These are phyloP conservation scores for Apodemus speciosus DNA, from an alignment of 2,113 vertebrate species.

Conservation along the genomic window DNA sequence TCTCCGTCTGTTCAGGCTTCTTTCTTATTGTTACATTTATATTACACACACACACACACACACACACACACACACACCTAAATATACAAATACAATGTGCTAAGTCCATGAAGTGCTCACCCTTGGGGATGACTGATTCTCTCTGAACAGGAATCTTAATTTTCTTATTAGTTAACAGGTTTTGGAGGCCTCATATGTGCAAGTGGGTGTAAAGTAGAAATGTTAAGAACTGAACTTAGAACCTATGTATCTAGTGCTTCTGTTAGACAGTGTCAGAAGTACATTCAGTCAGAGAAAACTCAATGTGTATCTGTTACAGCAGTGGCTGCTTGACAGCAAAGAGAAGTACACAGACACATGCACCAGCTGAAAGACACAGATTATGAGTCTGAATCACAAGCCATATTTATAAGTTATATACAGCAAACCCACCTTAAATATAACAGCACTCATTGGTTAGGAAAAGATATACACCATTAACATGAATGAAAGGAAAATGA, in stretches of 20 bases:
- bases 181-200: not conserved
- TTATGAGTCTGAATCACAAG: not conserved
- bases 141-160: not conserved
- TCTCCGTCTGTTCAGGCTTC: too few relatives aligned
- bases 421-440: not conserved
- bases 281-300: not conserved
- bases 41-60: too few relatives aligned
- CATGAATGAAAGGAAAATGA: not conserved
- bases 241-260: not conserved
- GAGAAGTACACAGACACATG: not conserved
- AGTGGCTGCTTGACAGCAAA: not conserved
- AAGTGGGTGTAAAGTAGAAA: not conserved
- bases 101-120: not conserved
- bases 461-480: not conserved
- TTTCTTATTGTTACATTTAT: not conserved
- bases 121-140: not conserved
- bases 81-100: not conserved
- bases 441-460: not conserved
- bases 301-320: not conserved
- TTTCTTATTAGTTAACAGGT: not conserved
- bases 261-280: not conserved
- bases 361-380: not conserved
- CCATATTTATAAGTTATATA: not conserved
- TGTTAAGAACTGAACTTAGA: not conserved
- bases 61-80: not conserved